phyloP scores from a whole-genome alignment of 2,113 vertebrate species.

The Paramisgurnus dabryanus region DNA sequence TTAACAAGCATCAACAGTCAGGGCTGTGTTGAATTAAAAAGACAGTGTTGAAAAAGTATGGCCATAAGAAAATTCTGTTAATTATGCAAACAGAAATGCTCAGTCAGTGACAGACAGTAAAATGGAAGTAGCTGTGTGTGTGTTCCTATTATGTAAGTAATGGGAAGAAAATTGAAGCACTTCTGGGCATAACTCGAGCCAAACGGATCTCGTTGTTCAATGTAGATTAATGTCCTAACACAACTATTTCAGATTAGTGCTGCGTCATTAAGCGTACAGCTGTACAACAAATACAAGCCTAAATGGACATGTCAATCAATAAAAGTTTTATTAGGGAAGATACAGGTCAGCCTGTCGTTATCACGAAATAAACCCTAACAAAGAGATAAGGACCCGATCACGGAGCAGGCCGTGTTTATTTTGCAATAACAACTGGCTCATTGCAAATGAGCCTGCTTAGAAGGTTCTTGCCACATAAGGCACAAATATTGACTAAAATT shows the following conservation, averaged over 20 bases:
- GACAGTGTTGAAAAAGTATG: slow-evolving; percentile 17
- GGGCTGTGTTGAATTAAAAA: slow-evolving; percentile 39
- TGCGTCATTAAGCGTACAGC: slow-evolving; percentile 2
- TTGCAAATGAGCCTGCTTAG: no score
- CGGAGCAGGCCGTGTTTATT: no score
- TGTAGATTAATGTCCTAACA: slow-evolving; percentile 22
- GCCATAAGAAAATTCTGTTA: slow-evolving; percentile 27
- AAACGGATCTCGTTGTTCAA: slow-evolving; percentile 38
- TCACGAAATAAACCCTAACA: no score
- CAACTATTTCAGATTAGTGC: neutral
- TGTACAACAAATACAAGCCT: slow-evolving; percentile 8
- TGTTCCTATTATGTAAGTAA: slow-evolving; percentile 27
- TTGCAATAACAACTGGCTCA: no score
- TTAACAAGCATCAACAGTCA: slow-evolving; percentile 36
- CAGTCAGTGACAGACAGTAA: slow-evolving; percentile 18
- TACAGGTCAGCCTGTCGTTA: no score
- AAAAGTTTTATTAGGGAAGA: neutral
- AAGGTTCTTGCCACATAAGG: no score
- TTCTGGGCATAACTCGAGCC: slow-evolving; percentile 21
- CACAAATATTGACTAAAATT: no score
- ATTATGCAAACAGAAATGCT: slow-evolving; percentile 39
- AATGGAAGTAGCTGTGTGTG: slow-evolving; percentile 38
- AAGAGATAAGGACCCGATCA: no score
- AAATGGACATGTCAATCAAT: slow-evolving; percentile 16
- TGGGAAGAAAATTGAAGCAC: slow-evolving; percentile 13